Evolutionary conservation across 2,797 vertebrate species (phyloP), one percentile per base, ranked within the genome.

Genomic region (Semotilus atromaculatus): DNA sequence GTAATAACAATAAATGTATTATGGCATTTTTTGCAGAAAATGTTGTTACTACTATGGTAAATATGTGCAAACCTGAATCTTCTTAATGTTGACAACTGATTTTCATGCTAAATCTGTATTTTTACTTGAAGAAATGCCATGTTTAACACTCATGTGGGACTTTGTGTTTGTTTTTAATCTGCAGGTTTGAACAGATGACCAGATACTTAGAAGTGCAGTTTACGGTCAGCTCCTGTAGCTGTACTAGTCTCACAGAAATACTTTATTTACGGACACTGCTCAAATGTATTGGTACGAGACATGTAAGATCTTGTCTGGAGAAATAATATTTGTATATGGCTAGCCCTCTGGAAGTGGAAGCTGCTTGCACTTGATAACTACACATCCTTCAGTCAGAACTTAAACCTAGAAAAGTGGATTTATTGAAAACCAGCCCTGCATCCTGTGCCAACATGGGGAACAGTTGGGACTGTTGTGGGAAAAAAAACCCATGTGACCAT

Each of bases 401-500:
- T 78, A 60, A 79, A 40, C n/a, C 18, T 0, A 73, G 68, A 68
- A 26, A 45, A 68, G 72, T 84, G 67, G 78, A 84, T 81, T 85
- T 66, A 62, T 73, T 72, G 5, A 58, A 73, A 80, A 40, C 29
- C 38, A 8, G 71, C 40, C 13, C 66, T 45, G 36, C 3, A 55
- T 21, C 18, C 31, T 73, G 34, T 70, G 21, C 64, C 58, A 88
- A 90, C 88, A 96, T 96, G 95, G 95, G 95, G 90, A 92, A 90
- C 92, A 19, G 82, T 45, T 82, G 21, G 51, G 51, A 72, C 34
- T 92, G 90, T 90, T 95, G 93, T 89, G 88, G n/a, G 11, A 0
- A 74, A 82, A 82, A 93, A 80, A 91, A 80, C 88, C 91, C 92
- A 77, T 94, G 94, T 86, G 86, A 91, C 48, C 73, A 75, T 85